Base-by-base conservation (phyloP, 2,113 vertebrate species). In the Atrichornis clamosus region DNA sequence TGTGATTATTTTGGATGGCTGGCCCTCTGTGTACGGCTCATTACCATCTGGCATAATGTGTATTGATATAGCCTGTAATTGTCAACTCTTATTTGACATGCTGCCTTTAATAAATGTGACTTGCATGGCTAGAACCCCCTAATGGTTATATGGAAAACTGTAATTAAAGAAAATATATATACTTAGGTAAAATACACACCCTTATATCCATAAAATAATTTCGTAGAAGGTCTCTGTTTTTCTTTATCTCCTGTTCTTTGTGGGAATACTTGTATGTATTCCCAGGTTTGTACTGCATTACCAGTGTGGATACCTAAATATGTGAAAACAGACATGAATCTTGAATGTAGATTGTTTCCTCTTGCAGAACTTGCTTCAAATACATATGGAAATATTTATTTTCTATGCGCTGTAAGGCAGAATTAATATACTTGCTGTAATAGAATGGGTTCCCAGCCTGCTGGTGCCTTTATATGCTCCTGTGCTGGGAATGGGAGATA, bases 41-140 rank as follows among this genome's bases (percentile, higher is more conserved):
- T 99, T 99, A 99, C 98, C 97, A 97, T 98, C 98, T 98, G 98
- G 98, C 97, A 98, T 98, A 97, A 98, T 98, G 97, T 97, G 97
- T 99, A 99, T 99, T 99, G 99, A 99, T 99, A 98, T 98, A 99
- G 98, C 98, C 97, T 97, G 98, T 98, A 98, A 98, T 98, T 98
- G 98, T 99, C 98, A 99, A 98, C 98, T 98, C 98, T 98, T 98
- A 98, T 98, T 98, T 99, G 99, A 99, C 98, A 98, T 98, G 98
- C 98, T 98, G 98, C 98, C 98, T 99, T 99, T 99, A 98, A 99
- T 99, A 99, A 99, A 99, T 98, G 98, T 98, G 98, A 98, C 97
- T 98, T 98, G 98, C 98, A 98, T 98, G 96, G 90, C 97, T 98
- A 97, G 97, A 97, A 97, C 97, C 97, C 96, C 98, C 98, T 98